Base-by-base conservation (phyloP, 1,140 invertebrate species). In the Colletes latitarsis region DNA sequence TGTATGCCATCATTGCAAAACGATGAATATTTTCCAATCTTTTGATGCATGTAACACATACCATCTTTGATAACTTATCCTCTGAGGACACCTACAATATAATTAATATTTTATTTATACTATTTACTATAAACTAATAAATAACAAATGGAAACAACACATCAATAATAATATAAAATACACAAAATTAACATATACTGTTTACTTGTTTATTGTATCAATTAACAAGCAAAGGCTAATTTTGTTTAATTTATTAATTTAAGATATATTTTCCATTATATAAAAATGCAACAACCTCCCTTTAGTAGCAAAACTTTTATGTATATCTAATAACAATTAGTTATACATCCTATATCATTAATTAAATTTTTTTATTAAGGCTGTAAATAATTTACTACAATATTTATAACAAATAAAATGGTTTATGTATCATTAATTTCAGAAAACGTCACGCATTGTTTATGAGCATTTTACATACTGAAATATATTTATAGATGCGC, bases 41-140 rank as follows among this genome's bases (percentile, higher is more conserved):
- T 70, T 92, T 93, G 43, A 92, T 91, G 72, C 95, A 95, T 8
- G 91, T 91, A 46, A 86, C 88, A 83, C 95, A 95, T 41, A 95
- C 93, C 91, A 94, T 94, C 90, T 95, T 95, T 68, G 94, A 93
- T 67, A 95, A 89, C 84, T 92, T 93, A 88, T 95, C 95, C 84
- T 95, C 93, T 55, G 89, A 86, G 46, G 93, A 93, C 14, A 94
- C 92, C 94, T 95, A 72, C 78, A 77, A 76, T 3, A 55, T 17
- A 55, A 66, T 49, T 66, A n/a, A 55, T n/a, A 49, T 74, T 53
- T 75, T 9, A 43, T 10, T 60, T 68, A 52, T 53, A 55, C 0
- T 2, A 5, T 14, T 58, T 6, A 62, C 43, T 15, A 76, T 52
- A 39, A 69, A 21, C 17, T n/a, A 10, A 41, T 53, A 15, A 39